phyloP scores from a whole-genome alignment of 2,888 invertebrate genomes.

The Mesopsocus fuscifrons region DNA sequence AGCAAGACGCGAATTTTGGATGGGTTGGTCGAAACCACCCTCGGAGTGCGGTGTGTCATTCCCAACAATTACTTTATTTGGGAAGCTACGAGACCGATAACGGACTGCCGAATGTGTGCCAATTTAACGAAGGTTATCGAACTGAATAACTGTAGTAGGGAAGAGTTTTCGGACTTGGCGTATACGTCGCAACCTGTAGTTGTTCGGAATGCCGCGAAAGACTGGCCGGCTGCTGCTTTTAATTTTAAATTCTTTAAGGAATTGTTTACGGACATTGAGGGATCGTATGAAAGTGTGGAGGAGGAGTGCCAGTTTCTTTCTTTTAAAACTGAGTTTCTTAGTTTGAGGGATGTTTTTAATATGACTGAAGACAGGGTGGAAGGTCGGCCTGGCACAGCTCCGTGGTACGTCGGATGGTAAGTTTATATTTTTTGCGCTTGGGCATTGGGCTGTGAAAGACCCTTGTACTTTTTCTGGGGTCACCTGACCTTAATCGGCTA shows the following conservation, averaged over 20 bases:
- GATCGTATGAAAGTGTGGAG: slow-evolving; percentile 51
- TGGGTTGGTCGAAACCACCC: slow-evolving; percentile 20
- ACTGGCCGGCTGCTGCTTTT: slow-evolving; percentile 59
- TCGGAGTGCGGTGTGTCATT: slow-evolving; percentile 47
- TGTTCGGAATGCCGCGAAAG: slow-evolving; percentile 48
- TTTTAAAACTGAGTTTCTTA: slow-evolving; percentile 63
- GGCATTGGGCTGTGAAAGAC: too few relatives aligned
- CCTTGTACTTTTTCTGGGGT: too few relatives aligned
- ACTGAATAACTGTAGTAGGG: slow-evolving; percentile 43
- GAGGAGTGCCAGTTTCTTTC: slow-evolving; percentile 75
- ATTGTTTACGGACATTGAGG: slow-evolving; percentile 43
- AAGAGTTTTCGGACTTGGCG: slow-evolving; percentile 50
- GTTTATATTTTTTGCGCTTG: slow-evolving; percentile 20
- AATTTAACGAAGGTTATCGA: slow-evolving; percentile 46
- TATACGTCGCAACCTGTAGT: slow-evolving; percentile 65
- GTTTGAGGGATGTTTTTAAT: slow-evolving; percentile 53
- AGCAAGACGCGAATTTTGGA: slow-evolving; percentile 18
- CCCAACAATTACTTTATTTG: slow-evolving; percentile 70
- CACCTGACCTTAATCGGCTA: too few relatives aligned
- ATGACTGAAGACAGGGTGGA: slow-evolving; percentile 47
- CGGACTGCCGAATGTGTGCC: slow-evolving; percentile 60
- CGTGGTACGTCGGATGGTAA: slow-evolving; percentile 87
- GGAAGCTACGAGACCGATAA: slow-evolving; percentile 70
- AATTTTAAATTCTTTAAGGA: slow-evolving; percentile 46
- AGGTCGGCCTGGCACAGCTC: slow-evolving; percentile 38